Conservation (phyloP, 1,140 invertebrate species). For the Danaus melanippus region DNA sequence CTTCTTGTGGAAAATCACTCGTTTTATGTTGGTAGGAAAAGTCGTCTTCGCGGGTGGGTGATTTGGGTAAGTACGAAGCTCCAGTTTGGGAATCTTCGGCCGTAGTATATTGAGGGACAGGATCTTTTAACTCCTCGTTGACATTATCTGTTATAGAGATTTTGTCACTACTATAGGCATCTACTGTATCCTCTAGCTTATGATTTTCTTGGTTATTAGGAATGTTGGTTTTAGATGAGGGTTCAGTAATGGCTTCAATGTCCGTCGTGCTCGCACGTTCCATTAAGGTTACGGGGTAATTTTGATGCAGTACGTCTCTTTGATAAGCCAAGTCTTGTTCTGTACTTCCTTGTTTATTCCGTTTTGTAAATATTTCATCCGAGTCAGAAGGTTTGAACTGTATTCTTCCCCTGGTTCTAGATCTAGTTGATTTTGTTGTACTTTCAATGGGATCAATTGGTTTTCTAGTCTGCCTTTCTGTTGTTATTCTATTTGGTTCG, state of each 20-base stretch:
- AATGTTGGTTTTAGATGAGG: conserved; percentile 35
- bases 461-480: conserved; percentile 61
- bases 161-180: conserved; percentile 57
- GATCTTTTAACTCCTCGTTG: conserved; percentile 19
- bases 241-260: conserved; percentile 63
- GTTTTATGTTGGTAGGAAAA: conserved; percentile 36
- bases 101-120: conserved; percentile 12
- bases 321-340: conserved; percentile 72
- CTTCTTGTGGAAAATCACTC: conserved; percentile 32
- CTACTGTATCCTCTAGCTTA: conserved; percentile 50
- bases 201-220: conserved; percentile 32
- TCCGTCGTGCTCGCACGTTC: conserved; percentile 62
- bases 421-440: conserved; percentile 44
- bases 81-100: conserved; percentile 27
- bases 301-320: conserved; percentile 75
- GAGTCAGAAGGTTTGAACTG: conserved; percentile 54
- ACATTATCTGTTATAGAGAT: conserved; percentile 41
- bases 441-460: conserved; percentile 50
- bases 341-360: conserved; percentile 46
- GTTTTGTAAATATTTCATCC: conserved; percentile 49
- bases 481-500: conserved; percentile 63
- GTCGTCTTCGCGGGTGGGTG: conserved; percentile 34
- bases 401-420: conserved; percentile 54
- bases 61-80: conserved; percentile 29
- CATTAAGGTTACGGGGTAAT: conserved; percentile 72